These are phyloP conservation scores for Macropis europaea DNA, from an alignment of 2,888 invertebrate species.

Conservation along the genomic window DNA sequence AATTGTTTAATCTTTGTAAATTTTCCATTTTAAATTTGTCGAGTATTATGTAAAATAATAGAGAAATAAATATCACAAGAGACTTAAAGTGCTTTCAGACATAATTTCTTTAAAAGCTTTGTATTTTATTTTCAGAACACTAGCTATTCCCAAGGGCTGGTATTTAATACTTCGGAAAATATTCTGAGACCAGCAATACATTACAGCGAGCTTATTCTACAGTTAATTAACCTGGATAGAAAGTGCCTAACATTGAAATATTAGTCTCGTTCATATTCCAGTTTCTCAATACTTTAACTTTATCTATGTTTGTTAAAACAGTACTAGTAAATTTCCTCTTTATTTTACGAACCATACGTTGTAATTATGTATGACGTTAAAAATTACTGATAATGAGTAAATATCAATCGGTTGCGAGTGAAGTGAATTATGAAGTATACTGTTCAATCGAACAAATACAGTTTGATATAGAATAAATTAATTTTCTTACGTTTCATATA, in stretches of 20 bases:
- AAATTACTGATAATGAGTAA: background rate
- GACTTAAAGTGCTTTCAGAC: background rate
- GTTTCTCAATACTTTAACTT: background rate
- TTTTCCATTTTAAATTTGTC: background rate
- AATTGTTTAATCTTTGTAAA: background rate
- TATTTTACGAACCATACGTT: background rate
- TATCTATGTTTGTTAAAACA: background rate
- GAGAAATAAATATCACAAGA: background rate
- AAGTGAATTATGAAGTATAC: too few relatives aligned
- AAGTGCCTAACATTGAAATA: constrained; percentile 36
- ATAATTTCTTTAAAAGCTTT: constrained; percentile 12
- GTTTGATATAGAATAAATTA: background rate
- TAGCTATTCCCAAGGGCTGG: background rate
- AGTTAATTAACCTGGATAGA: constrained; percentile 32
- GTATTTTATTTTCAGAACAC: constrained; percentile 14
- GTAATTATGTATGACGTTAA: background rate
- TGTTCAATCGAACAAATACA: background rate
- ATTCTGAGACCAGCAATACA: background rate
- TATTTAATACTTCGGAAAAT: constrained; percentile 35
- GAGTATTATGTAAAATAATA: background rate
- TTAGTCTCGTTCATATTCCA: background rate
- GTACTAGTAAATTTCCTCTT: background rate
- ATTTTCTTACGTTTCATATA: background rate
- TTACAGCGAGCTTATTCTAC: background rate
- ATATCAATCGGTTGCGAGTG: too few relatives aligned